phyloP scores from a whole-genome alignment of 2,797 vertebrate species.

The Enteromius afrohamiltoni region DNA sequence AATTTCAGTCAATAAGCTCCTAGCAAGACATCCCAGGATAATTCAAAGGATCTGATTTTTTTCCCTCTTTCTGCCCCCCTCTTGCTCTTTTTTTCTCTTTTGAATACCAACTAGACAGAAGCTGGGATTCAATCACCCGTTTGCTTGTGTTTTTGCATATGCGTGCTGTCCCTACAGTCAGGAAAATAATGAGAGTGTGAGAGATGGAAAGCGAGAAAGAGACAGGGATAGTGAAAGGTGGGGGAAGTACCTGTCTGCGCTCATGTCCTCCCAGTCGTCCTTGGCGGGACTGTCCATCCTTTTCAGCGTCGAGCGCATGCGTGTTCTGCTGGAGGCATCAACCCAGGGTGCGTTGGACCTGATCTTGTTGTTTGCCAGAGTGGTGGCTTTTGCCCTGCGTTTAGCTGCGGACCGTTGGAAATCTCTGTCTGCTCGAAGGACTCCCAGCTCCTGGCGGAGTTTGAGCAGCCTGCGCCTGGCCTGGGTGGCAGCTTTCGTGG shows the following conservation, averaged over 20 bases:
- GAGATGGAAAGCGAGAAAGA: conserved; percentile 56
- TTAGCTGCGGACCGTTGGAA: conserved; percentile 70
- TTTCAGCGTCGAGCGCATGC: conserved; percentile 88
- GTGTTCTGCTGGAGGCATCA: conserved; percentile 79
- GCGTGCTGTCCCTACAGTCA: conserved; percentile 88
- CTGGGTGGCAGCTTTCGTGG: conserved; percentile 71
- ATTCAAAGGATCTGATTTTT: conserved; percentile 97
- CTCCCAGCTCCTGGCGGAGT: conserved; percentile 78
- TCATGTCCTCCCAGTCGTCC: conserved; percentile 97
- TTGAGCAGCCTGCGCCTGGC: conserved; percentile 77
- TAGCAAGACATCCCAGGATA: conserved; percentile 99
- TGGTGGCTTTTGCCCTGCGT: conserved; percentile 61
- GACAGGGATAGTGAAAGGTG: conserved; percentile 52
- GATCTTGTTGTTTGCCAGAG: conserved; percentile 78
- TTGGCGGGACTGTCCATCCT: conserved; percentile 87
- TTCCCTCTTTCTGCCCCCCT: conserved; percentile 63
- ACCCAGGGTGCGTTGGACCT: conserved; percentile 83
- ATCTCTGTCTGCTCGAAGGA: conserved; percentile 76
- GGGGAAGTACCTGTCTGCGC: conserved; percentile 88
- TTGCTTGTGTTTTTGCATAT: conserved; percentile 94
- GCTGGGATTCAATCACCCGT: conserved; percentile 98
- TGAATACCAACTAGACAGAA: conserved; percentile 99
- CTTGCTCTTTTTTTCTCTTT: conserved; percentile 76
- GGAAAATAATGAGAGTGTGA: conserved; percentile 87
- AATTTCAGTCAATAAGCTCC: conserved; percentile 99